Conservation (phyloP, 64 coral and sea anemone genomes). For the Stylophora pistillata region DNA sequence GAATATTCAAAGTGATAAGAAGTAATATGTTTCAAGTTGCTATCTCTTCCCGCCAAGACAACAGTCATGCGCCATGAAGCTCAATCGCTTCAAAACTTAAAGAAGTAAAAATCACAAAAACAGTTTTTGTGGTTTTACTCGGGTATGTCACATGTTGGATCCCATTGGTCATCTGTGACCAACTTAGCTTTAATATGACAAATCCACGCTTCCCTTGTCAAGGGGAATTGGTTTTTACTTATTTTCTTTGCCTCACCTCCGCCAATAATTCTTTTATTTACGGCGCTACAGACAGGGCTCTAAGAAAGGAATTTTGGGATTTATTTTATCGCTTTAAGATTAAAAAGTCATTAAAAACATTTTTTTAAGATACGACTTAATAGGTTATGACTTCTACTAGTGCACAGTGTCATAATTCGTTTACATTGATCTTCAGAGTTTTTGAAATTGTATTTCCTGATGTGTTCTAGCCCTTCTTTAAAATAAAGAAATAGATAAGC, state of each 20-base stretch:
- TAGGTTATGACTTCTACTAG: no score
- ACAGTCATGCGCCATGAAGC: not conserved
- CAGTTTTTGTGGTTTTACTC: not conserved
- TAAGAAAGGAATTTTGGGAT: slow-evolving; percentile 11
- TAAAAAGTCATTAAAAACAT: no score
- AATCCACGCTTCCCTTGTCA: slow-evolving; percentile 28
- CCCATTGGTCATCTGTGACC: not conserved
- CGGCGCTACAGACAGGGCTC: not conserved
- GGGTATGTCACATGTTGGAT: slow-evolving; percentile 24
- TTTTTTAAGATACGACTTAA: no score
- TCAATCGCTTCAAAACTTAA: not conserved
- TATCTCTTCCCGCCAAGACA: not conserved
- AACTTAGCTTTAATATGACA: slow-evolving; percentile 20
- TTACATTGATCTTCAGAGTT: no score
- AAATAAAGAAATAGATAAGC: no score
- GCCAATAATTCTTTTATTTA: slow-evolving; percentile 29
- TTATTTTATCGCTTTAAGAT: not conserved
- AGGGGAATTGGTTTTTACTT: slow-evolving; percentile 25
- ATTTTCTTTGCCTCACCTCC: slow-evolving; percentile 14
- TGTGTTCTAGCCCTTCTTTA: no score
- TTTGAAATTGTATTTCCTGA: no score
- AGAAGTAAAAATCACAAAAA: slow-evolving; percentile 15
- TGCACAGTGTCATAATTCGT: no score
- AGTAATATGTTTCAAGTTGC: not conserved
- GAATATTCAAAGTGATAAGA: slow-evolving; percentile 26